Percentiles rank a stretch among this genome's conserved stretches.
phyloP scores from a whole-genome alignment of 2,888 invertebrate genomes.

The Pandemis corylana region DNA sequence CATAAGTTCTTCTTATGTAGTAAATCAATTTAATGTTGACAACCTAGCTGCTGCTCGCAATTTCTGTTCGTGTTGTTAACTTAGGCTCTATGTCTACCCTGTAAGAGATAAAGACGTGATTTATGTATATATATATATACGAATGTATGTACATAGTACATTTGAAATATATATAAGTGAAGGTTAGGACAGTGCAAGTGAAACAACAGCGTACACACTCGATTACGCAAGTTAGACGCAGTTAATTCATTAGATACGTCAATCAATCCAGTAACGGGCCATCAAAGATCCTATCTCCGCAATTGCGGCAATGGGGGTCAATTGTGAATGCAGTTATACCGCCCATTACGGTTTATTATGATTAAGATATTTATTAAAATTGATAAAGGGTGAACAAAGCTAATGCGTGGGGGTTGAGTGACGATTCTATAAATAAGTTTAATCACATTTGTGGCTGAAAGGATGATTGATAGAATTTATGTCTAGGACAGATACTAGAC shows the following conservation, averaged over 20 bases:
- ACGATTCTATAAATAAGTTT: conserved; percentile 29
- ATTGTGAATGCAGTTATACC: conserved; percentile 31
- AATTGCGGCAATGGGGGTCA: conserved; percentile 36
- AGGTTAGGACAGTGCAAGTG: background rate
- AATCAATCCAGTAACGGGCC: conserved; percentile 35
- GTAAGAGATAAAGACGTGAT: too few species aligned
- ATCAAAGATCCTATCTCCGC: conserved; percentile 28
- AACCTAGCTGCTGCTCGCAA: too few species aligned
- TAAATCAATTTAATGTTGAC: background rate
- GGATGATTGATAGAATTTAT: background rate
- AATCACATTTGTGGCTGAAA: conserved; percentile 6
- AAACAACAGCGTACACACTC: conserved; percentile 6
- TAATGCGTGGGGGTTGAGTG: conserved; percentile 11
- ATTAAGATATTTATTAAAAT: conserved; percentile 40
- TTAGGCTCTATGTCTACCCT: too few species aligned
- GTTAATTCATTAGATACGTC: conserved; percentile 36
- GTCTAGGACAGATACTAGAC: background rate
- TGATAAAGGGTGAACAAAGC: conserved; percentile 17
- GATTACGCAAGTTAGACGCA: conserved; percentile 18
- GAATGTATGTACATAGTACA: too few species aligned
- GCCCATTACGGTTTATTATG: conserved; percentile 30
- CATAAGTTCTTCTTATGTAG: background rate
- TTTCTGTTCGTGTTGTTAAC: too few species aligned
- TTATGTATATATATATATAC: too few species aligned
- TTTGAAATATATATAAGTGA: background rate